Percentiles rank a stretch among this genome's conserved stretches.
Evolutionary conservation across 2,113 vertebrate species (phyloP).

Genomic region (Crotalus helleri): DNA sequence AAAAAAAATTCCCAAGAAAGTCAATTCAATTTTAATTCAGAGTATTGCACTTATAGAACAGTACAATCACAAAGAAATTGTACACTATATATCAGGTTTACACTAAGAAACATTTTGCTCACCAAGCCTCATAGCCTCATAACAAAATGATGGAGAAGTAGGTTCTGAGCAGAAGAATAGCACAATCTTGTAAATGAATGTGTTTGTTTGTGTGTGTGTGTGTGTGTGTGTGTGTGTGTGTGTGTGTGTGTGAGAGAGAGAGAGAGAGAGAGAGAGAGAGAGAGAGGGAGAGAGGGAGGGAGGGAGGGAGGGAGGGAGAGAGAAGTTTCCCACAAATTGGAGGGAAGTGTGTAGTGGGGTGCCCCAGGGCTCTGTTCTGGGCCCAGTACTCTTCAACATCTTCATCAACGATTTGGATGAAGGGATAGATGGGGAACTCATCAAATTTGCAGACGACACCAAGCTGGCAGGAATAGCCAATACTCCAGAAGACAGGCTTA

Average conservation of each 20-base stretch:
- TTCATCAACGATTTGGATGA: too few relatives aligned
- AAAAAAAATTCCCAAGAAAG: background rate
- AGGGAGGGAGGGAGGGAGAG: background rate
- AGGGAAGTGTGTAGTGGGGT: too few relatives aligned
- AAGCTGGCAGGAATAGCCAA: too few relatives aligned
- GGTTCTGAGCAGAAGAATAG: background rate
- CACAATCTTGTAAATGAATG: background rate
- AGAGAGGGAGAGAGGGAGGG: too few relatives aligned
- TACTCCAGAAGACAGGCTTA: too few relatives aligned
- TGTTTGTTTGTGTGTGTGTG: background rate
- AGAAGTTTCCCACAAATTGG: background rate
- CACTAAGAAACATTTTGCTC: background rate
- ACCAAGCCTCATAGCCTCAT: background rate
- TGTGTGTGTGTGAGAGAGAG: too few relatives aligned
- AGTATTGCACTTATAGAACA: background rate
- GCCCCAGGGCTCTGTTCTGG: too few relatives aligned
- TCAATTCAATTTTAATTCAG: background rate
- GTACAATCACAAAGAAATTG: background rate
- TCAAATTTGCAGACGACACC: too few relatives aligned
- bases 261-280: too few relatives aligned
- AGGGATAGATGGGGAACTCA: too few relatives aligned
- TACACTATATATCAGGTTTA: background rate
- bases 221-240: background rate
- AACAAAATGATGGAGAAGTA: background rate
- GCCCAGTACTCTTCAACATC: too few relatives aligned